A percentile compares a stretch with the other conserved stretches of the same genome.
Evolutionary conservation across 2,113 vertebrate genomes (phyloP).

Genomic region (Collichthys lucidus): DNA sequence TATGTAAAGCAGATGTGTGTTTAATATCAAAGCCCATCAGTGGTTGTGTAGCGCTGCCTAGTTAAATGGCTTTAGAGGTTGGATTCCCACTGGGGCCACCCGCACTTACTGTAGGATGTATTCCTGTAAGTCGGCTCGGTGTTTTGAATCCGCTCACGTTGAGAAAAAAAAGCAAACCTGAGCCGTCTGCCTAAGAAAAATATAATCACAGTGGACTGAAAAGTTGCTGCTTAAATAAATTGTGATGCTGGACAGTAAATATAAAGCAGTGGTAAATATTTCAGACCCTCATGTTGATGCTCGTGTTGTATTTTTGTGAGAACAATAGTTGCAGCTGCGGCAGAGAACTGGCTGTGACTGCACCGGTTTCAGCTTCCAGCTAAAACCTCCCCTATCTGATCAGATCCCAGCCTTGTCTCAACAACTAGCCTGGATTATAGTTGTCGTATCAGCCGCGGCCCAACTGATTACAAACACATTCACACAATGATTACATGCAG

Average conservation of each 20-base stretch:
- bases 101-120: slow-evolving; percentile 48
- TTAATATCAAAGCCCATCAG: slow-evolving; percentile 71
- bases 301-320: slow-evolving; percentile 36
- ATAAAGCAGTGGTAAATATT: background rate
- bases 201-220: background rate
- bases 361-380: slow-evolving; percentile 45
- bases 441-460: slow-evolving; percentile 59
- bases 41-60: slow-evolving; percentile 58
- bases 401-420: slow-evolving; percentile 62
- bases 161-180: background rate
- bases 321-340: slow-evolving; percentile 62
- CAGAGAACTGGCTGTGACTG: slow-evolving; percentile 59
- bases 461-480: slow-evolving; percentile 66
- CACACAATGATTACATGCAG: slow-evolving; percentile 73
- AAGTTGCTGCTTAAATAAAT: background rate
- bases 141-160: background rate
- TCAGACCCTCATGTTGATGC: slow-evolving; percentile 23
- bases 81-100: slow-evolving; percentile 73
- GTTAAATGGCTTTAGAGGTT: slow-evolving; percentile 56
- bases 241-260: background rate
- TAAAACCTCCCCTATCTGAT: slow-evolving; percentile 71
- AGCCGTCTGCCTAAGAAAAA: background rate
- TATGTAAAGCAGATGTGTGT: slow-evolving; percentile 83
- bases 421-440: slow-evolving; percentile 63
- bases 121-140: slow-evolving; percentile 53